Base-by-base conservation (phyloP, 2,888 invertebrate species). In the Polydrusus cervinus region DNA sequence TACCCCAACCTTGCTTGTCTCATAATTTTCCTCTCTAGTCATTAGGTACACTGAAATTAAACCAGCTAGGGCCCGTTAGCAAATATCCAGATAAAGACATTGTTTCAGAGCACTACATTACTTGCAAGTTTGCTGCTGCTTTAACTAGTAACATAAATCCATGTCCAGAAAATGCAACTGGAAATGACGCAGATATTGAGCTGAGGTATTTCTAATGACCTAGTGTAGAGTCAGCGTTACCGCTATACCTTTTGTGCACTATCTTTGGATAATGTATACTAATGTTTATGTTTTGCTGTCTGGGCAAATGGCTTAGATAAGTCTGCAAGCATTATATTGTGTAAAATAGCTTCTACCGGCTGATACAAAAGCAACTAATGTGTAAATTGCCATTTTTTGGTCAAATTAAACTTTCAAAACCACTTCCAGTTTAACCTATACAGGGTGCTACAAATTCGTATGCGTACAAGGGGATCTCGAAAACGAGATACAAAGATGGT, bases 161-260 rank as follows among this genome's bases (percentile, higher is more conserved):
- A 25, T 9, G 53, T 53, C 53, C n/a, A 25, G 30, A 20, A 20
- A 51, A 13, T 51, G 20, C 51, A 51, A 51, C 51, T 51, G 20
- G 53, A 53, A 53, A 53, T 53, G 30, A 53, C 53, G 30, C 30
- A 53, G 53, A n/a, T 53, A 53, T 53, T 53, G 25, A 53, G 30
- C 53, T 6, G 30, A 53, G 53, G 53, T 53, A 53, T 53, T 7
- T 53, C 53, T 53, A 53, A 30, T 53, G 30, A 53, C 25, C 53
- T 53, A 13, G 53, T 13, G n/a, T 30, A 51, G 51, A 53, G 30
- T 53, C n/a, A 3, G n/a, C 3, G 8, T 53, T 25, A 30, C 8
- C 53, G 7, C 30, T 53, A 53, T 18, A n/a, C n/a, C 11, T 53
- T 53, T 53, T 53, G 53, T 30, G 10, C n/a, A 25, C 11, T 30